Percentiles rank a stretch among this genome's conserved stretches.
Evolutionary conservation across 2,888 invertebrate genomes (phyloP).

Genomic region (Lepeophtheirus nordmannii): DNA sequence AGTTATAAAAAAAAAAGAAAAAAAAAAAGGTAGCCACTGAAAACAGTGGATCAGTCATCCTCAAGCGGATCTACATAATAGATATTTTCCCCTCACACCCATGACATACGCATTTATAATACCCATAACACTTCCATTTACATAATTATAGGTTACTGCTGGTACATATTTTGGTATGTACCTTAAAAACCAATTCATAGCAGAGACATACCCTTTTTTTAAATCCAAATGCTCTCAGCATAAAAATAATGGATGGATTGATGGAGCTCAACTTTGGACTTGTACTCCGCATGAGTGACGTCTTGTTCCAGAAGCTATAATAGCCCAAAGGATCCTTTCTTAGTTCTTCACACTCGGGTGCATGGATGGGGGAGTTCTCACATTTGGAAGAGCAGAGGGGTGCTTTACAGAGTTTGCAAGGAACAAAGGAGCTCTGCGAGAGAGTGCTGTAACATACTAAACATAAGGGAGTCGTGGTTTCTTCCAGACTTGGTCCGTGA

Average conservation of each 20-base stretch:
- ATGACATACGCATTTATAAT: too few species aligned
- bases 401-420: constrained; percentile 1
- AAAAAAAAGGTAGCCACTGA: too few species aligned
- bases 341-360: not conserved
- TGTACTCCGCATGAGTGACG: too few species aligned
- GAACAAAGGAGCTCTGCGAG: not conserved
- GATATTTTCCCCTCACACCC: too few species aligned
- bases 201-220: not conserved
- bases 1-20: too few species aligned
- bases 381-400: constrained; percentile 1
- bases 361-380: not conserved
- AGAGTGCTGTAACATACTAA: not conserved
- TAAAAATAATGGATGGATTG: not conserved
- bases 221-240: not conserved
- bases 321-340: not conserved
- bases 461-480: not conserved
- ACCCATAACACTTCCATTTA: too few species aligned
- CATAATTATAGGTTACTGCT: too few species aligned
- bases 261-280: not conserved
- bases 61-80: too few species aligned
- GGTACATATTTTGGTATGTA: too few species aligned
- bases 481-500: constrained; percentile 7
- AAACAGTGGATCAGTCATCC: too few species aligned
- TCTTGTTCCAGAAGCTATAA: not conserved
- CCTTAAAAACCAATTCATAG: not conserved